phyloP scores from a whole-genome alignment of 1,140 invertebrate genomes.

The Helicoverpa armigera region DNA sequence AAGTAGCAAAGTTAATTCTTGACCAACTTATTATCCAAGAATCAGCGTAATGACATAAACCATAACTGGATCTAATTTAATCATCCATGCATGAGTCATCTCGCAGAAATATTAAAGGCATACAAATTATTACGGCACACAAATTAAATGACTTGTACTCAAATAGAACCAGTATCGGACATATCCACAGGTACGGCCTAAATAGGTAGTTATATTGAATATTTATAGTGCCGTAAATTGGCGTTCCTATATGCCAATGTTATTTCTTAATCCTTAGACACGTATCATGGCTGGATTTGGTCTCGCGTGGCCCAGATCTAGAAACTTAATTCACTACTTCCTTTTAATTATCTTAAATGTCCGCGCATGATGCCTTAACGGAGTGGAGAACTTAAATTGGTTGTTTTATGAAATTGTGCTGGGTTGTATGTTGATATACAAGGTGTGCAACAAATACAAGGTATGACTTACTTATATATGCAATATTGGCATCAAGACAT shows the following conservation, averaged over 20 bases:
- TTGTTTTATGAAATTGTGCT: too few species aligned
- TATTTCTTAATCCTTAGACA: constrained; percentile 45
- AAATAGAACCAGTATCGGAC: constrained; percentile 8
- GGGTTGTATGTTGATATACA: too few species aligned
- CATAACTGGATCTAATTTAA: constrained; percentile 13
- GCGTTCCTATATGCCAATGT: constrained; percentile 8
- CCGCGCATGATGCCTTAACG: too few species aligned
- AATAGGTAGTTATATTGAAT: constrained; percentile 39
- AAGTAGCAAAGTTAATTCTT: not conserved
- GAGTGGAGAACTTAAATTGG: not conserved
- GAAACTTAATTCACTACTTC: constrained; percentile 45
- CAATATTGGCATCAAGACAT: too few species aligned
- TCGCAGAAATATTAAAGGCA: not conserved
- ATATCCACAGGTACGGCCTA: constrained; percentile 17
- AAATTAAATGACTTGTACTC: not conserved
- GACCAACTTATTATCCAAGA: constrained; percentile 9
- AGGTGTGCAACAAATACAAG: too few species aligned
- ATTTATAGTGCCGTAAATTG: constrained; percentile 45
- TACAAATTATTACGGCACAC: not conserved
- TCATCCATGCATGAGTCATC: constrained; percentile 42
- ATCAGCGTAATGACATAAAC: constrained; percentile 31
- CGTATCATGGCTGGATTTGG: constrained; percentile 33
- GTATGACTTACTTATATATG: too few species aligned
- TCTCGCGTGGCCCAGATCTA: constrained; percentile 30
- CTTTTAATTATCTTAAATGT: constrained; percentile 35